Base-by-base conservation (phyloP, 2,888 invertebrate species). In the Orthosia cruda region DNA sequence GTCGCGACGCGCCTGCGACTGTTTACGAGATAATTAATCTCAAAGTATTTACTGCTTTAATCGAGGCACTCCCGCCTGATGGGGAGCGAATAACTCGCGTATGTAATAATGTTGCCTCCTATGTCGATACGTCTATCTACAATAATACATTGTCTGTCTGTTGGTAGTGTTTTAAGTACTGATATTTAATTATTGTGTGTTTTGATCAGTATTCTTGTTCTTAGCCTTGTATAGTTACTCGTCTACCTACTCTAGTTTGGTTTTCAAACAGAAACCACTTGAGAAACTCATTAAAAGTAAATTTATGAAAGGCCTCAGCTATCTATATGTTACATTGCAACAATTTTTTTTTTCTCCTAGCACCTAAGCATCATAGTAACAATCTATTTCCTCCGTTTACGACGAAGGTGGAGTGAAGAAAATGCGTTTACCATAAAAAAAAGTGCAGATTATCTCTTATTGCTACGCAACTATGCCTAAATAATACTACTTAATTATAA, bases 21-120 rank as follows among this genome's bases (percentile, higher is more conserved):
- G 96, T 96, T 96, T 96, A 96, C 96, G 96, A 96, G 96, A 96
- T 96, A 96, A 96, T 96, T 96, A 96, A 96, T 96, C 96, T 96
- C 95, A 94, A 96, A 96, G 96, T 96, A 96, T 96, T 96, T 96
- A 96, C 96, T 95, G 96, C 95, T 96, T 96, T 96, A 96, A 96
- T 96, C 96, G 96, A 96, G 96, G 93, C 92, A 92, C 94, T 93
- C 95, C 91, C 91, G 91, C 92, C 90, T 92, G 94, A 94, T 94
- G 95, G 95, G 94, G 95, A 93, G 95, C 91, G 94, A 95, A 95
- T 96, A 95, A 95, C 94, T 96, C 94, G 92, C 94, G 95, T 96
- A 96, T 95, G 96, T 95, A 94, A 96, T 96, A 96, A 94, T 92
- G 93, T 93, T 91, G 92, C 93, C 89, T 91, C 86, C 89, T 91